Evolutionary conservation across 2,888 invertebrate genomes (phyloP).

Genomic region (Trypoxylon attenuatum): DNA sequence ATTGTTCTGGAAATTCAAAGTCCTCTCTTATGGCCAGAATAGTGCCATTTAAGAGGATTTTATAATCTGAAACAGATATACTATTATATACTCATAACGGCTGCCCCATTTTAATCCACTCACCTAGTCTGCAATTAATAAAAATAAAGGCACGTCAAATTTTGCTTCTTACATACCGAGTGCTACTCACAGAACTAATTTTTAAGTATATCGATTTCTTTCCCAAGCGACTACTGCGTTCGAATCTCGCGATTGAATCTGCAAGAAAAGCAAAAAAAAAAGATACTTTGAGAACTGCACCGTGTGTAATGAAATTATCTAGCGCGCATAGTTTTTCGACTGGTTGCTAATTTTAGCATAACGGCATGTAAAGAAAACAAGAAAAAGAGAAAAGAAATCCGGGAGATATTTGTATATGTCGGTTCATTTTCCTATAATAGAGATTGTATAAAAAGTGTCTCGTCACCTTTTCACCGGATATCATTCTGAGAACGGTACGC

Average conservation of each 20-base stretch:
- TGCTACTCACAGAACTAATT: conserved; percentile 27
- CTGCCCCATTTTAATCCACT: conserved; percentile 54
- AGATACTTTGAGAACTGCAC: conserved; percentile 12
- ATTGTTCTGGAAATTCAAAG: conserved; percentile 32
- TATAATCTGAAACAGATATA: conserved; percentile 49
- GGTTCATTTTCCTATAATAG: conserved; percentile 36
- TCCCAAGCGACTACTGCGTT: conserved; percentile 7
- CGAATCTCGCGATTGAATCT: conserved; percentile 9
- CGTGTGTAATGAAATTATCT: conserved; percentile 6
- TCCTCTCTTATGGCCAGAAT: conserved; percentile 31
- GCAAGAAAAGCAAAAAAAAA: not conserved
- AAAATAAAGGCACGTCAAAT: conserved; percentile 41
- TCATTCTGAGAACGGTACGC: conserved; percentile 34
- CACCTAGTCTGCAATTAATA: conserved; percentile 46
- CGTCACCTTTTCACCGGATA: conserved; percentile 17
- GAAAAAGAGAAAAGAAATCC: too few species aligned
- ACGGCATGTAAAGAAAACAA: conserved; percentile 28
- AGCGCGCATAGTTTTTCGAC: conserved; percentile 24
- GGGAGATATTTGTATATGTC: conserved; percentile 28
- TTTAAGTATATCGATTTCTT: not conserved
- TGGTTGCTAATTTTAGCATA: conserved; percentile 24
- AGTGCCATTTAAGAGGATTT: conserved; percentile 40
- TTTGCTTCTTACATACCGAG: conserved; percentile 28
- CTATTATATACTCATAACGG: conserved; percentile 53
- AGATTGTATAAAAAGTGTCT: conserved; percentile 30